Conservation (phyloP, 2,113 vertebrate species). For the Todiramphus saurophagus region DNA sequence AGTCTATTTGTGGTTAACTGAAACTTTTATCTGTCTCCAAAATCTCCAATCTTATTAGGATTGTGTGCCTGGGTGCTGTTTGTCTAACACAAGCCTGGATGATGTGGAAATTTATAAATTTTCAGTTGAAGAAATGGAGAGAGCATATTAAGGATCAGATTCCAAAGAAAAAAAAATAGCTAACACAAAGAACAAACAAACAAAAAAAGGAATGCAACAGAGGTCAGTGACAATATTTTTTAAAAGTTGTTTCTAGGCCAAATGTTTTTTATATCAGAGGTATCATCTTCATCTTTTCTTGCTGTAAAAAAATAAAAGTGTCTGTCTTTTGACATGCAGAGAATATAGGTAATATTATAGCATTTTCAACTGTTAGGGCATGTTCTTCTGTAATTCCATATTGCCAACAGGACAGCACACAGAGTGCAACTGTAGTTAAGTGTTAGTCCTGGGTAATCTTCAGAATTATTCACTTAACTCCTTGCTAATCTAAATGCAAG, state of each 20-base stretch:
- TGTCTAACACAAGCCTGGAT: conserved; percentile 88
- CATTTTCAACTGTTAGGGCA: neutral
- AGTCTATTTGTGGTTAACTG: neutral
- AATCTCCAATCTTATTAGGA: conserved; percentile 58
- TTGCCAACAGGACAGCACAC: neutral
- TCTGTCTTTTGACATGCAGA: neutral
- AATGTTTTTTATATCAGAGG: neutral
- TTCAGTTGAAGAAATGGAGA: conserved; percentile 86
- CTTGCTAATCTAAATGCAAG: neutral
- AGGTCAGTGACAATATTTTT: conserved; percentile 60
- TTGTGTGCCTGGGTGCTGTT: conserved; percentile 83
- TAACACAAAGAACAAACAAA: conserved; percentile 78
- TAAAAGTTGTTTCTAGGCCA: neutral
- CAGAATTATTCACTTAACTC: neutral
- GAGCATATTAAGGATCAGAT: conserved; percentile 82
- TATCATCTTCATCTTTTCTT: neutral
- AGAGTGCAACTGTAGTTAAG: neutral
- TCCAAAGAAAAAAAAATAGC: conserved; percentile 76
- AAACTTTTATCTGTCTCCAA: neutral
- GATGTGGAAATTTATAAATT: conserved; percentile 90
- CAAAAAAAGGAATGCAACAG: conserved; percentile 76
- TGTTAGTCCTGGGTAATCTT: neutral
- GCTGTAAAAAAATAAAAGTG: neutral
- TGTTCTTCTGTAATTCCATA: neutral
- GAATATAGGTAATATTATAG: neutral